These are phyloP conservation scores for Artemia sp. DNA, from an alignment of 2,888 invertebrate genomes.

Conservation along the genomic window DNA sequence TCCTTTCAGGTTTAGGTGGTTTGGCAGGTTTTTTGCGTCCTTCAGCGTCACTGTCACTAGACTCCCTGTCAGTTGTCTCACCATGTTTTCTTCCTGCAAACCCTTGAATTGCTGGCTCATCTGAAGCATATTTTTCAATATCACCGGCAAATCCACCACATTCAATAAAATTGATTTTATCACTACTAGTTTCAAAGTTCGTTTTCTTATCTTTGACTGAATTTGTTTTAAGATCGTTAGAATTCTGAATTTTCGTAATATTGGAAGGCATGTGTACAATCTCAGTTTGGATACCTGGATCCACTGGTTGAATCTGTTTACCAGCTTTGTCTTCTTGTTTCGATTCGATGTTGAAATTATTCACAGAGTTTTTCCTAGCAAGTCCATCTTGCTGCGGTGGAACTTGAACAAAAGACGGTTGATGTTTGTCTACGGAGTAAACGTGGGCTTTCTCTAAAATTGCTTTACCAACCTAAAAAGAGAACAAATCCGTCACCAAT, in stretches of 20 bases:
- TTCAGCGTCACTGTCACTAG: constrained; percentile 7
- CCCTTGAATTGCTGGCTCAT: neutral
- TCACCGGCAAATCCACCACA: neutral
- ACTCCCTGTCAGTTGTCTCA: neutral
- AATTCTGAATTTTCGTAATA: neutral
- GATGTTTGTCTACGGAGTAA: constrained; percentile 55
- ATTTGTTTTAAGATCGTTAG: neutral
- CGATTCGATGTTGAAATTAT: neutral
- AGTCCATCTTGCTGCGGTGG: constrained; percentile 33
- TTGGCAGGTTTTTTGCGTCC: constrained; percentile 3
- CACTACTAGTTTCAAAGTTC: neutral
- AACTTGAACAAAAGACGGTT: constrained; percentile 49
- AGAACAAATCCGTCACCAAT: neutral
- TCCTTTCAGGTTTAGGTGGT: constrained; percentile 13
- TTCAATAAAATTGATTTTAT: neutral
- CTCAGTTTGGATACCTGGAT: neutral
- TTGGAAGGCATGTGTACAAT: too few species aligned
- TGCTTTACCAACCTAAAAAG: constrained; percentile 25
- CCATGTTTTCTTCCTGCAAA: neutral
- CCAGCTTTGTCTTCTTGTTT: neutral
- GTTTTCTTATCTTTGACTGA: too few species aligned
- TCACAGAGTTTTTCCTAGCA: constrained; percentile 30
- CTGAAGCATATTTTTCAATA: neutral
- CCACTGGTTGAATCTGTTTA: neutral
- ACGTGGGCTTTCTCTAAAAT: constrained; percentile 50